Evolutionary conservation across 2,888 invertebrate species (phyloP), one percentile per base, ranked within the genome.

Genomic region (Hedya salicella): DNA sequence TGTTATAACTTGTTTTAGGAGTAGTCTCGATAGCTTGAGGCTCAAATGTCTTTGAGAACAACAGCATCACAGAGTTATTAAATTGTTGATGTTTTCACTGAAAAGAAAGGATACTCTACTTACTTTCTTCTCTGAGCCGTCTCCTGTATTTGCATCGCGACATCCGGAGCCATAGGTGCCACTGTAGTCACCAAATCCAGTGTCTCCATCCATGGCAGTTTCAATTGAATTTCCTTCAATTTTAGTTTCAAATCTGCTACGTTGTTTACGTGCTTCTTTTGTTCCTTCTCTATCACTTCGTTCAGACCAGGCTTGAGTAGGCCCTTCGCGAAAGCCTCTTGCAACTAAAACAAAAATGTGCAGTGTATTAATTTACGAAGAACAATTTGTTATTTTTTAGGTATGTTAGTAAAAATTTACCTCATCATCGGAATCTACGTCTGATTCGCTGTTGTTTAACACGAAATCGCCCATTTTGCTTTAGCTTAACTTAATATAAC

Each of bases 261-360:
- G 89, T 97, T 95, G 81, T 98, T 98, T 3, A 94, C 94, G 75
- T 90, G 93, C 49, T 87, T 86, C 79, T 93, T 94, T 71, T 93
- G 92, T 65, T 93, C 81, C 75, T 90, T 88, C 72, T 94, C 91
- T 60, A 95, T 88, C 75, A 94, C 94, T 72, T 94, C 93, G 85
- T 98, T 97, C 0, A 98, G 87, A 1, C 98, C 98, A 0, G 98
- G 96, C 81, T 98, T 97, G 0, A 99, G 80, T 61, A 96, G 92
- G 0, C 98, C 98, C 76, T 95, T 94, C 0, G 95, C 95, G 84
- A 98, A 97, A 0, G 98, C 98, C 81, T 96, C 96, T 95, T 97
- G 98, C 63, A 99, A 87, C 98, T 98, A 80, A 61, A 53, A 72
- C 50, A 70, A 59, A 59, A 60, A 59, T 59, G 21, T 21, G 25